Evolutionary conservation across 1,140 invertebrate genomes (phyloP).

Genomic region (Halictus rubicundus): DNA sequence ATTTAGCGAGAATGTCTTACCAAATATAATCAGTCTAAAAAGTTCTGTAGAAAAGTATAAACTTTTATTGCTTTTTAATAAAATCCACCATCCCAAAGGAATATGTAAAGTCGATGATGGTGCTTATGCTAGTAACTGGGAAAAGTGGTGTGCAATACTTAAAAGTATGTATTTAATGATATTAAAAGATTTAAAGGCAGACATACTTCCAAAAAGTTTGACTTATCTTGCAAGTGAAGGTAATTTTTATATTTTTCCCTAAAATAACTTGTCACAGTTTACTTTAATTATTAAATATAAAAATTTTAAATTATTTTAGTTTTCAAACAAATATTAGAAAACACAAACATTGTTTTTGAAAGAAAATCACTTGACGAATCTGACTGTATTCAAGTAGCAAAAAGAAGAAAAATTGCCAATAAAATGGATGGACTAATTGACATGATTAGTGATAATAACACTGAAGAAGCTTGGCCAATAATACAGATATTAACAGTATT

Average conservation of each 20-base stretch:
- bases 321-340: slow-evolving; percentile 64
- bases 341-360: slow-evolving; percentile 28
- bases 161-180: slow-evolving; percentile 64
- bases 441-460: slow-evolving; percentile 52
- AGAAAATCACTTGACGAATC: slow-evolving; percentile 11
- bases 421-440: slow-evolving; percentile 59
- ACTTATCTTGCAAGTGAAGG: slow-evolving; percentile 67
- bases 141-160: slow-evolving; percentile 68
- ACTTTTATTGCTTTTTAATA: slow-evolving; percentile 66
- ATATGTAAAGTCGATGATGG: slow-evolving; percentile 41
- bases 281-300: slow-evolving; percentile 9
- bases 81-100: slow-evolving; percentile 73
- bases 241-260: slow-evolving; percentile 40
- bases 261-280: not conserved
- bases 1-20: slow-evolving; percentile 69
- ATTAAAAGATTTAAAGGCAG: slow-evolving; percentile 60
- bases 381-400: slow-evolving; percentile 44
- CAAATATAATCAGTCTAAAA: slow-evolving; percentile 57
- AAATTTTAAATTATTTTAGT: slow-evolving; percentile 53
- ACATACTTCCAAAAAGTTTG: slow-evolving; percentile 54
- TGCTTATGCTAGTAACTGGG: slow-evolving; percentile 61
- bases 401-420: slow-evolving; percentile 54
- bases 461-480: slow-evolving; percentile 61
- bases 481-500: slow-evolving; percentile 68
- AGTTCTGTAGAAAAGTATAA: slow-evolving; percentile 68